A percentile compares a stretch with the other conserved stretches of the same genome.
phyloP scores from a whole-genome alignment of 2,113 vertebrate species.

The Garra rufa region DNA sequence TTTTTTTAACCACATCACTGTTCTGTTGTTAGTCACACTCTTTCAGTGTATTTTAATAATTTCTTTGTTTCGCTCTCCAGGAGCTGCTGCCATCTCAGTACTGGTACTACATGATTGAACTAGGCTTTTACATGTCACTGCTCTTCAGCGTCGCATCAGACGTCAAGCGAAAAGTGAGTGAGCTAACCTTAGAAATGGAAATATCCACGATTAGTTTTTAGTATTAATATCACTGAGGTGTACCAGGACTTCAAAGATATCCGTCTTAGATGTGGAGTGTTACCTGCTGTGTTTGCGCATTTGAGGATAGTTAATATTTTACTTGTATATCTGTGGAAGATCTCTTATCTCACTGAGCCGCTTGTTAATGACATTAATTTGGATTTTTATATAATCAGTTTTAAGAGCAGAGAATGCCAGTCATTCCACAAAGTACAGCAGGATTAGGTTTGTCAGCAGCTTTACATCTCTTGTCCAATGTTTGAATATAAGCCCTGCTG shows the following conservation, averaged over 20 bases:
- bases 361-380: background rate
- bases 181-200: background rate
- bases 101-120: conserved; percentile 91
- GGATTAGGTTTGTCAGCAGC: background rate
- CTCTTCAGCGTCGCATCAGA: conserved; percentile 88
- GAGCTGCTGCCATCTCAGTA: conserved; percentile 81
- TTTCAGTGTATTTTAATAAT: background rate
- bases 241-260: background rate
- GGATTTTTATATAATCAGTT: background rate
- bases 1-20: background rate
- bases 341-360: background rate
- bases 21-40: background rate
- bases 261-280: background rate
- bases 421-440: background rate
- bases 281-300: background rate
- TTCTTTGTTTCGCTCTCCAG: conserved; percentile 67
- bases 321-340: background rate
- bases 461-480: background rate
- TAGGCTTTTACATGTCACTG: conserved; percentile 89
- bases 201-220: background rate
- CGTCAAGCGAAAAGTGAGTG: conserved; percentile 88
- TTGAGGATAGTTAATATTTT: background rate
- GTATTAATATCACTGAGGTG: background rate
- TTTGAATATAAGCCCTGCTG: background rate
- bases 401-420: background rate